phyloP scores from a whole-genome alignment of 2,888 invertebrate species.

The Acronicta aceris region DNA sequence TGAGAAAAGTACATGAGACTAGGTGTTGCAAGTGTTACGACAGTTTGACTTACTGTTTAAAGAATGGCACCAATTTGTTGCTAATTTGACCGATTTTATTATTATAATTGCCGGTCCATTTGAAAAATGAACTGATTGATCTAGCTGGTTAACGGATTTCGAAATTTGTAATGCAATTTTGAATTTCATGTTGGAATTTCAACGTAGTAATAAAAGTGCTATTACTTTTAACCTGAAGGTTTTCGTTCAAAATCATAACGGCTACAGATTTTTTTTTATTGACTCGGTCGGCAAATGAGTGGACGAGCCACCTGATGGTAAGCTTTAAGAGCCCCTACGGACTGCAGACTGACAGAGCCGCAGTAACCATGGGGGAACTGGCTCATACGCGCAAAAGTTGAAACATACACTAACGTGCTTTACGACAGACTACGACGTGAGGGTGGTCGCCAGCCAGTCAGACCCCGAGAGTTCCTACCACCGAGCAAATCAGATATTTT shows the following conservation, averaged over 20 bases:
- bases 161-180: neutral
- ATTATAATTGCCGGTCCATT: constrained; percentile 18
- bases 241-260: neutral
- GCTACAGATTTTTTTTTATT: too few relatives aligned
- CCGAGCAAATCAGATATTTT: too few relatives aligned
- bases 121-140: constrained; percentile 34
- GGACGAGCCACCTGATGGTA: too few relatives aligned
- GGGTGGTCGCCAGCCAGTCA: too few relatives aligned
- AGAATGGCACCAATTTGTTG: constrained; percentile 40
- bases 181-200: neutral
- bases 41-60: constrained; percentile 47
- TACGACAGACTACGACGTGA: too few relatives aligned
- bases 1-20: constrained; percentile 54
- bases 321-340: too few relatives aligned
- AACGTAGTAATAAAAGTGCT: neutral
- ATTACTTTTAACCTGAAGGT: neutral
- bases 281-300: too few relatives aligned
- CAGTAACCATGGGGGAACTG: too few relatives aligned
- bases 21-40: constrained; percentile 57
- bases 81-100: constrained; percentile 22
- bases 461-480: too few relatives aligned
- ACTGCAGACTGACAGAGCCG: too few relatives aligned
- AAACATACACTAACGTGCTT: too few relatives aligned
- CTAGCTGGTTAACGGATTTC: constrained; percentile 10
- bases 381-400: too few relatives aligned